Percentiles rank a stretch among this genome's conserved stretches.
Conservation (phyloP, 2,888 invertebrate species). For the Mesorhabditis belari region DNA sequence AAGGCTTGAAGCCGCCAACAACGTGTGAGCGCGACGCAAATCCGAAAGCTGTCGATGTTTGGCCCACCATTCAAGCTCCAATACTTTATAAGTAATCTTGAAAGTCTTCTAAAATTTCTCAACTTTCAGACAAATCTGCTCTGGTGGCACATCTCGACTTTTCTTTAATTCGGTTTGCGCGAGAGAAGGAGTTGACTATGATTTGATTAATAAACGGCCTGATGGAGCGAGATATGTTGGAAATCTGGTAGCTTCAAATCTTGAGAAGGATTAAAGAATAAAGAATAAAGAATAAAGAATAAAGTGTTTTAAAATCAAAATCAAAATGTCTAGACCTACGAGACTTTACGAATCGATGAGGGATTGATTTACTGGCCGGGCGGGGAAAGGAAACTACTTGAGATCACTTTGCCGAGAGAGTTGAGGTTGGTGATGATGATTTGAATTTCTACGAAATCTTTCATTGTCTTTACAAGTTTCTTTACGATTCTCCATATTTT, state of each 20-base stretch:
- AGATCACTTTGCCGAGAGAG: slow-evolving; percentile 44
- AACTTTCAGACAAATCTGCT: slow-evolving; percentile 20
- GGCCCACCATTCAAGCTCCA: slow-evolving; percentile 20
- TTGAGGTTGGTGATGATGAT: slow-evolving; percentile 6
- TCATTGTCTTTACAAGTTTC: too few species aligned
- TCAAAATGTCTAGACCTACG: background rate
- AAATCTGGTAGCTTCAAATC: background rate
- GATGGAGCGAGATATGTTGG: background rate
- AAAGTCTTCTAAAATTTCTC: too few species aligned
- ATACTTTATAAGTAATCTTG: slow-evolving; percentile 4
- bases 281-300: background rate
- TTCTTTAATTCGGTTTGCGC: slow-evolving; percentile 21
- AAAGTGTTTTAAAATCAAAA: too few species aligned
- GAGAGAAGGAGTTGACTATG: slow-evolving; percentile 27
- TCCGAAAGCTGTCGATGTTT: slow-evolving; percentile 3
- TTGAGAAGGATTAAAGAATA: too few species aligned
- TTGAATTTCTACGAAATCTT: too few species aligned
- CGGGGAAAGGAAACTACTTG: slow-evolving; percentile 30
- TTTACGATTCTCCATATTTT: too few species aligned
- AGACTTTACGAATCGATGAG: slow-evolving; percentile 30
- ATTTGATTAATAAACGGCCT: slow-evolving; percentile 16
- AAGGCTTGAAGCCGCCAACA: slow-evolving; percentile 13
- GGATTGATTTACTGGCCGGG: slow-evolving; percentile 37
- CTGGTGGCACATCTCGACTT: slow-evolving; percentile 16
- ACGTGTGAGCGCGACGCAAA: slow-evolving; percentile 18